phyloP scores from a whole-genome alignment of 2,113 vertebrate species.

The Butorides virescens region DNA sequence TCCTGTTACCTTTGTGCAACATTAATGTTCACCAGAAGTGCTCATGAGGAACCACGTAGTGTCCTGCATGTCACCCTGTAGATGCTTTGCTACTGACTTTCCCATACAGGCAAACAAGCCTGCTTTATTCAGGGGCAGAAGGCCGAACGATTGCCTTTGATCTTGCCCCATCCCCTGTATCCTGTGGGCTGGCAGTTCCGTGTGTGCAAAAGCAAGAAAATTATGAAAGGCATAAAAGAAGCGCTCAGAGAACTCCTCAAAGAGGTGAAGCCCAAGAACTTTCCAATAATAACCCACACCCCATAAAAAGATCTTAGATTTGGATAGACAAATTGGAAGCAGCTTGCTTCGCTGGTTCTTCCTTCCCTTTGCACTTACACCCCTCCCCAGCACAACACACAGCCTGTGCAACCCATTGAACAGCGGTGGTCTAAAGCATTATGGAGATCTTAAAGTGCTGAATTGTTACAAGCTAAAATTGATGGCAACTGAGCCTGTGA shows the following conservation, averaged over 20 bases:
- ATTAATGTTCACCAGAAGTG: neutral
- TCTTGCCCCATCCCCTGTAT: neutral
- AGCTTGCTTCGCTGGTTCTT: neutral
- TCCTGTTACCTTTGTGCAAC: neutral
- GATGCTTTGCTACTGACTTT: neutral
- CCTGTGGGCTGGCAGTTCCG: neutral
- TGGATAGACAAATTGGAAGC: neutral
- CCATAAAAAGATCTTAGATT: neutral
- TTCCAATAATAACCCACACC: neutral
- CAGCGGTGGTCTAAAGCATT: slow-evolving; percentile 38
- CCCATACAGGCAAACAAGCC: neutral
- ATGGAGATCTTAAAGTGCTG: slow-evolving; percentile 51
- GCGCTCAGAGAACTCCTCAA: neutral
- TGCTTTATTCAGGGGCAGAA: neutral
- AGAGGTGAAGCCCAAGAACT: neutral
- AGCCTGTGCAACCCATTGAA: slow-evolving; percentile 40
- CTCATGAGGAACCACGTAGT: neutral
- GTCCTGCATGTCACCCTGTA: neutral
- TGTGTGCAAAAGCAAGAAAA: neutral
- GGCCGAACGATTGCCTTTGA: neutral
- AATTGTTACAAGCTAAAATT: slow-evolving; percentile 58
- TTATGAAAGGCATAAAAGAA: neutral
- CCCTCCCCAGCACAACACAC: neutral
- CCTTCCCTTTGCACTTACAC: neutral
- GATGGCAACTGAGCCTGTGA: slow-evolving; percentile 49